Evolutionary conservation across 2,113 vertebrate genomes (phyloP), one percentile per base, ranked within the genome.

Genomic region (Pteropus alecto): DNA sequence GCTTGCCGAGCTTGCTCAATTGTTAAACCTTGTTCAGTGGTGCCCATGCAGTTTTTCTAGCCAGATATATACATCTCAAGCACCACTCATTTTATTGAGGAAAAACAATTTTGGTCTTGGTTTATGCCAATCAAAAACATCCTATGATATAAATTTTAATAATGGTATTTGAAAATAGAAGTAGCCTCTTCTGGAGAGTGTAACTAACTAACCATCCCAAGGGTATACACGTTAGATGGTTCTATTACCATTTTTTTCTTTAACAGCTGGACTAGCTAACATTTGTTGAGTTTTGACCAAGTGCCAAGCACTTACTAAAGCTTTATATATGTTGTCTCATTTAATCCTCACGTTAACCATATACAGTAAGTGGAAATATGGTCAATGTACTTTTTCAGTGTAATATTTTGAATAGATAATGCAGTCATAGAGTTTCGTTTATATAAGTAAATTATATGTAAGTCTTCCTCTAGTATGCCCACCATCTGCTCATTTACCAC

Each of bases 351-450:
- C 8, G 28, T 46, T 83, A 90, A 77, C 54, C 46, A 58, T 85
- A 54, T 78, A 38, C 61, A 33, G 41, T 54, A 70, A 61, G 43
- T 78, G 87, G 90, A 93, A 87, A 35, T 83, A 30, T 5, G 7
- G 26, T 65, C 43, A 65, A 13, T 33, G 15, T 73, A 41, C 24
- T 93, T 90, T 90, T 93, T 63, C n/a, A 71, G 1, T 87, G 6
- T 87, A 90, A 46, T 94, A 82, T 73, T 77, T 97, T 82, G 15
- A 79, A 85, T 87, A 68, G 18, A 18, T 28, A 54, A 65, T 85
- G 6, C 15, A 61, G 61, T 87, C n/a, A 58, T 7, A 67, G 56
- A 88, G 6, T 84, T 73, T 24, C 79, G 0, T 84, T 48, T 33
- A 14, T 86, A 5, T 84, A 67, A 77, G 77, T 60, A 85, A 77